Percentiles rank a stretch among this genome's conserved stretches.
phyloP scores from a whole-genome alignment of 2,797 vertebrate genomes.

The Hemitrygon akajei region DNA sequence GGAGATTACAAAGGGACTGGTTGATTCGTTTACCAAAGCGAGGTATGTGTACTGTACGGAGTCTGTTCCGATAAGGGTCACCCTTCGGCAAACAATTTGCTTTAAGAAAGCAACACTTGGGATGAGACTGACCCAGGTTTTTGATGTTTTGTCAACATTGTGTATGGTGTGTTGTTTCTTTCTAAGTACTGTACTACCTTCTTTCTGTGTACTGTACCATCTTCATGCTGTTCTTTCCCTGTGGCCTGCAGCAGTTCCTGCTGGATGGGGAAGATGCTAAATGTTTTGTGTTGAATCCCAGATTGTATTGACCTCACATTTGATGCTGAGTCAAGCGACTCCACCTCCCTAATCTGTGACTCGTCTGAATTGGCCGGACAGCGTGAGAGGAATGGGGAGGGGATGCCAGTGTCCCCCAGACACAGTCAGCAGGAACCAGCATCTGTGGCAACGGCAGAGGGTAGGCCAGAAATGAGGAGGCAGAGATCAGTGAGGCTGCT shows the following conservation, averaged over 20 bases:
- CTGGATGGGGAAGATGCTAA: constrained; percentile 47
- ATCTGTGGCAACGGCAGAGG: constrained; percentile 77
- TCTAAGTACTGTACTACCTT: neutral
- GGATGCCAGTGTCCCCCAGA: constrained; percentile 71
- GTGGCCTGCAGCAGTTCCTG: neutral
- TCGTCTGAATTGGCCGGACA: constrained; percentile 78
- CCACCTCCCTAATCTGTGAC: constrained; percentile 78
- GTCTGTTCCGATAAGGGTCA: neutral
- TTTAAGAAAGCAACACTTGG: constrained; percentile 41
- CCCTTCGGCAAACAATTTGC: constrained; percentile 33
- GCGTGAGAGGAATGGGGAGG: constrained; percentile 78
- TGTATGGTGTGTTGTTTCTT: constrained; percentile 44
- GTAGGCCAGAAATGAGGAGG: constrained; percentile 84
- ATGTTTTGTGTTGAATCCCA: constrained; percentile 97
- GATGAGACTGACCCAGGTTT: constrained; percentile 44
- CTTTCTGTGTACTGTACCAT: constrained; percentile 38
- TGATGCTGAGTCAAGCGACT: constrained; percentile 84
- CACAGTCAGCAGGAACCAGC: constrained; percentile 71
- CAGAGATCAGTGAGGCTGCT: constrained; percentile 69
- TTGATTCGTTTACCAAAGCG: too few relatives aligned
- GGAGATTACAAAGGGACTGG: too few relatives aligned
- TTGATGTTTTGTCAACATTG: constrained; percentile 47
- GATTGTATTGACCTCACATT: constrained; percentile 99
- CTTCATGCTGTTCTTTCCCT: neutral
- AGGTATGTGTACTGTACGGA: neutral